Percentiles rank a stretch among this genome's conserved stretches.
Evolutionary conservation across 2,888 invertebrate species (phyloP).

Genomic region (Oligia fasciuncula): DNA sequence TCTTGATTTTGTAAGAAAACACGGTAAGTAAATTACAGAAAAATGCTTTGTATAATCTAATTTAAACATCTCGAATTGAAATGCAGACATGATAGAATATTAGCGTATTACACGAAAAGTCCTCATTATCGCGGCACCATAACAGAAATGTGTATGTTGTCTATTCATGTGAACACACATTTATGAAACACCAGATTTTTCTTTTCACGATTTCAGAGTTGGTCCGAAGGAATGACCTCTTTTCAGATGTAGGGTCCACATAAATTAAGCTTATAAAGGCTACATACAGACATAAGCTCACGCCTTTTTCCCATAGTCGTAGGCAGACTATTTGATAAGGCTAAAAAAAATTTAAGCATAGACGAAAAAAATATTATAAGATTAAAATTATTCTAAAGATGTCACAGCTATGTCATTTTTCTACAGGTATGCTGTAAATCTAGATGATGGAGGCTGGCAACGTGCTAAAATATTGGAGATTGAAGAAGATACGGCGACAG

Average conservation of each 20-base stretch:
- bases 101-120: background rate
- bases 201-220: background rate
- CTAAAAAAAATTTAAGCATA: no score
- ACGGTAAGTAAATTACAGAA: no score
- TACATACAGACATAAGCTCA: background rate
- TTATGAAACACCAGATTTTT: background rate
- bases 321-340: background rate
- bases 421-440: constrained; percentile 85
- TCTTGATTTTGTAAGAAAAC: background rate
- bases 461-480: constrained; percentile 90
- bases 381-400: constrained; percentile 5
- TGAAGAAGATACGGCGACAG: constrained; percentile 86
- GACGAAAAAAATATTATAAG: background rate
- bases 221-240: background rate
- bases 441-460: constrained; percentile 87
- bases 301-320: background rate
- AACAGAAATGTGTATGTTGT: background rate
- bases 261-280: background rate
- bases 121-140: background rate
- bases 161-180: background rate
- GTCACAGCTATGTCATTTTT: background rate
- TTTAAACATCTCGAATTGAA: background rate
- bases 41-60: background rate
- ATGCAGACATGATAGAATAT: background rate
- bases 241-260: background rate